phyloP scores from a whole-genome alignment of 53 echinoderm and acorn worm genomes.

The Mesocentrotus franciscanus region DNA sequence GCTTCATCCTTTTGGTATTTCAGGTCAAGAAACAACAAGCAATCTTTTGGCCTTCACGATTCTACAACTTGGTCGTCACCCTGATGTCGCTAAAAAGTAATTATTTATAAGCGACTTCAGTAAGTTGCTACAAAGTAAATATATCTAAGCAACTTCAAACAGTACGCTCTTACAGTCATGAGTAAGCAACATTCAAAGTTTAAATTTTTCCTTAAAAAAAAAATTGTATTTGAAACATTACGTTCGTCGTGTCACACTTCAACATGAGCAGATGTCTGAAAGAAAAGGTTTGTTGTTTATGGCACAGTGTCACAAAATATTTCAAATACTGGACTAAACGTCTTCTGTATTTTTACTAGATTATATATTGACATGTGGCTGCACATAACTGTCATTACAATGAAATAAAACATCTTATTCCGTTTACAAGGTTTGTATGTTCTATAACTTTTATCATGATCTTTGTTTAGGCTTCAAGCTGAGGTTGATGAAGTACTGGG shows the following conservation, averaged over 20 bases:
- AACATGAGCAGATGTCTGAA: background rate
- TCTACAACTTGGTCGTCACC: slow-evolving; percentile 66
- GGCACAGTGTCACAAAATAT: background rate
- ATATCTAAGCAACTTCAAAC: background rate
- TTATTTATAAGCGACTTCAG: background rate
- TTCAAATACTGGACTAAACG: too few relatives aligned
- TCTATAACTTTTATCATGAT: background rate
- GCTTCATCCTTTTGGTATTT: background rate
- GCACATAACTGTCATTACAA: too few relatives aligned
- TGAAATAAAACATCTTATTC: too few relatives aligned
- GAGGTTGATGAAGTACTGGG: slow-evolving; percentile 77
- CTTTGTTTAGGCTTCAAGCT: slow-evolving; percentile 64
- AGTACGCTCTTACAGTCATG: background rate
- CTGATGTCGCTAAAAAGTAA: slow-evolving; percentile 74
- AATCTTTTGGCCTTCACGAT: slow-evolving; percentile 66
- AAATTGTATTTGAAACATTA: background rate
- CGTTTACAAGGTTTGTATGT: too few relatives aligned
- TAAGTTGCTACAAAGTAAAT: too few relatives aligned
- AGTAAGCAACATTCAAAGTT: background rate
- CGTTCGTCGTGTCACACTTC: background rate
- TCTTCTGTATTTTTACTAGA: too few relatives aligned
- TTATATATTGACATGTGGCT: too few relatives aligned
- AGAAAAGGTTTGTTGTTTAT: background rate
- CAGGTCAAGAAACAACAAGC: slow-evolving; percentile 78
- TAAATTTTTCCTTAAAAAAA: background rate